Evolutionary conservation across 2,888 invertebrate genomes (phyloP), one percentile per base, ranked within the genome.

Genomic region (Cantharis flavilabris): DNA sequence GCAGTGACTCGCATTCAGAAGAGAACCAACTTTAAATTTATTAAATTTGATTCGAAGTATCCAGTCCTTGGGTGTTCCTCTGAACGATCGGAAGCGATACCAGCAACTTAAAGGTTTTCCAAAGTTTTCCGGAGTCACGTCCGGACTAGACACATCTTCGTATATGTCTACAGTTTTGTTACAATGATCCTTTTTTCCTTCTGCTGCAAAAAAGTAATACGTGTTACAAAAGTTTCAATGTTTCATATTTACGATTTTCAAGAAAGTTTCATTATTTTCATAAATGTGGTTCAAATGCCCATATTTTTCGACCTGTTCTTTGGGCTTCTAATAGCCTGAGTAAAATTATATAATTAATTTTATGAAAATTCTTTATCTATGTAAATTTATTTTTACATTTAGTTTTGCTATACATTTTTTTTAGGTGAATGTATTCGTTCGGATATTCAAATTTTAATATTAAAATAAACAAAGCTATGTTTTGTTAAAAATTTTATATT

Each of bases 91-190:
- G 89, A 97, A 97, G 85, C 96, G 93, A 89, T 97, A 97, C 91
- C 94, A 95, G 88, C 97, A 97, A 79, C 95, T 95, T 88, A 97
- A 91, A 3, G 97, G 95, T 82, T 95, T 93, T 7, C 96, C 96
- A 85, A 94, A 93, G 88, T 95, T 97, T 82, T 94, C 93, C 62
- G 93, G 90, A 63, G 94, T 96, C 87, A 97, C 94, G 82, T 95
- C 94, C 28, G 97, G 97, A 80, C 95, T 96, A 18, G 95, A 94
- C 69, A 97, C 96, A 86, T 97, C 96, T 86, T 97, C 97, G 89
- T 97, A 97, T 81, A 97, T 96, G 86, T 97, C 97, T 83, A 97
- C 97, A 11, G 97, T 97, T 89, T 97, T 97, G 90, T 97, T 97
- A 90, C 97, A 97, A 87, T 96, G 96, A 89, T 96, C 96, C 84